phyloP scores from a whole-genome alignment of 2,797 vertebrate species.

The Thaleichthys pacificus region DNA sequence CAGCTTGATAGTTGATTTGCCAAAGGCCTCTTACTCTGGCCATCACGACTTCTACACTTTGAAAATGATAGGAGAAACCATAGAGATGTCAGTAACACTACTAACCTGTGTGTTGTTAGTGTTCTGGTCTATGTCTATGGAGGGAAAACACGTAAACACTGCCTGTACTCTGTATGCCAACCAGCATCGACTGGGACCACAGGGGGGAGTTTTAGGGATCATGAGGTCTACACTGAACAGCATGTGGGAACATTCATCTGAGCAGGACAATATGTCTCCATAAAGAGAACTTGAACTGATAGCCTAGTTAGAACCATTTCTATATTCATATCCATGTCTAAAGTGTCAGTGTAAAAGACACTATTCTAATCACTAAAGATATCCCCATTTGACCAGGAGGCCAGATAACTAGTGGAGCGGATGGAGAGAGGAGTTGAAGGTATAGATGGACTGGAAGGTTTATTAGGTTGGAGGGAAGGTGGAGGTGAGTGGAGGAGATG shows the following conservation, averaged over 20 bases:
- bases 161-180: conserved; percentile 6
- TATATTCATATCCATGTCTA: not conserved
- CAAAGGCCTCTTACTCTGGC: not conserved
- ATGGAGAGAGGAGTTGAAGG: not conserved
- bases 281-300: not conserved
- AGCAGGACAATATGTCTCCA: not conserved
- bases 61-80: not conserved
- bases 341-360: conserved; percentile 2
- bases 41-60: not conserved
- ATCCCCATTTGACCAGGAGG: not conserved
- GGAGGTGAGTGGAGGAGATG: not conserved
- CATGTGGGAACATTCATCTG: not conserved
- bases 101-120: not conserved
- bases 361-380: not conserved
- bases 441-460: not conserved
- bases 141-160: conserved; percentile 1
- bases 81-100: not conserved
- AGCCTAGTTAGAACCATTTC: not conserved
- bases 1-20: not conserved
- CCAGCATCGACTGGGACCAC: not conserved
- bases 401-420: not conserved
- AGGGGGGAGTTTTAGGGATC: not conserved
- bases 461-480: not conserved
- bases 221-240: not conserved
- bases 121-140: not conserved